A percentile compares a stretch with the other conserved stretches of the same genome.
These are phyloP conservation scores for Neolamprologus falcicula DNA, from an alignment of 2,113 vertebrate species.

Conservation along the genomic window DNA sequence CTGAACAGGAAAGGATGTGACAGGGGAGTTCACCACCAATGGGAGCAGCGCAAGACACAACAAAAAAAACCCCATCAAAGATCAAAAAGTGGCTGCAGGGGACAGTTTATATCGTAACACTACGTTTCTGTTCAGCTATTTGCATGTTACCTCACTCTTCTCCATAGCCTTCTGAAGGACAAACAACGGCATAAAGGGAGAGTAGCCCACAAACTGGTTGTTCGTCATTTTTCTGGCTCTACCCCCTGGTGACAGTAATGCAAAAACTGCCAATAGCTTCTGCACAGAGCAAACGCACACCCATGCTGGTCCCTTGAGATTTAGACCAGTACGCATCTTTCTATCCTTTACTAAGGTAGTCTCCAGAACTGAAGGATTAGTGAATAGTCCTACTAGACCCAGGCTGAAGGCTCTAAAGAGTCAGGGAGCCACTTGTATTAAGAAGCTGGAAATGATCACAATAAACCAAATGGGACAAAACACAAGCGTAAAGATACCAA, in stretches of 20 bases:
- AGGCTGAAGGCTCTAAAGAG: background rate
- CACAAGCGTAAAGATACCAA: background rate
- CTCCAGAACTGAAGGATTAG: background rate
- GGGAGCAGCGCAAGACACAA: rapidly evolving
- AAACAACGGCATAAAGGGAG: background rate
- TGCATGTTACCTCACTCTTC: background rate
- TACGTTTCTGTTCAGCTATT: background rate
- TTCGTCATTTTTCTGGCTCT: background rate
- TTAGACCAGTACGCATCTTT: background rate
- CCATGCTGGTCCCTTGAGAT: background rate
- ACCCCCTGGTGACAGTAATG: background rate
- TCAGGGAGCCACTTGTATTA: background rate
- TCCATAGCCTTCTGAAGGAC: background rate
- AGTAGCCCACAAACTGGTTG: background rate
- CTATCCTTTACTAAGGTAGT: background rate
- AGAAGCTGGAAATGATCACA: background rate
- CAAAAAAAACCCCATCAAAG: rapidly evolving
- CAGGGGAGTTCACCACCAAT: background rate
- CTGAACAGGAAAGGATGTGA: background rate
- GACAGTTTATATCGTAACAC: background rate
- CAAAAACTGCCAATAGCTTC: background rate
- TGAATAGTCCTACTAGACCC: background rate
- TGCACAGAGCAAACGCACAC: background rate
- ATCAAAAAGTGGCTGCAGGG: background rate
- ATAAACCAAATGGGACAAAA: background rate